Percentiles rank a stretch among this genome's conserved stretches.
Evolutionary conservation across 1,140 invertebrate genomes (phyloP).

Genomic region (Hormaphis cornu): DNA sequence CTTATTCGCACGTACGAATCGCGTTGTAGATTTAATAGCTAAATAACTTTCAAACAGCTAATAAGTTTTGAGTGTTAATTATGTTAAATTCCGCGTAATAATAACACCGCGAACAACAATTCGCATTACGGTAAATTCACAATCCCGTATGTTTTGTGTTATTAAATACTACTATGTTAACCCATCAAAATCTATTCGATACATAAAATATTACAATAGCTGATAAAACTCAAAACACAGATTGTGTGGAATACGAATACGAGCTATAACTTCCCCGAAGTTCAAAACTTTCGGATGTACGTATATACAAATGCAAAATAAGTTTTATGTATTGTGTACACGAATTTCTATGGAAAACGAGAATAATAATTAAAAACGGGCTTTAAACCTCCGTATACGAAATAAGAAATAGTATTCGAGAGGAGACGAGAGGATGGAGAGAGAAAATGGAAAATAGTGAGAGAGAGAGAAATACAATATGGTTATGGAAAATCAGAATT

Average conservation of each 20-base stretch:
- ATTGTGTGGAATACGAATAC: background rate
- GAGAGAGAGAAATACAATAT: no score
- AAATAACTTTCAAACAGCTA: background rate
- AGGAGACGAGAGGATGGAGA: no score
- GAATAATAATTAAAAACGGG: background rate
- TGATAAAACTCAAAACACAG: background rate
- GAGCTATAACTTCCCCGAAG: background rate
- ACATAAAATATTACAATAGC: background rate
- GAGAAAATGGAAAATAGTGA: background rate
- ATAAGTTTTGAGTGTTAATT: background rate
- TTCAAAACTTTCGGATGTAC: background rate
- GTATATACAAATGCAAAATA: background rate
- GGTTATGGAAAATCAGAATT: conserved; percentile 6
- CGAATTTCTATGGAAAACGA: background rate
- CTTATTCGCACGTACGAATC: no score
- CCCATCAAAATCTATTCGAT: background rate
- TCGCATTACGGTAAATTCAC: no score
- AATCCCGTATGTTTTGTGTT: background rate
- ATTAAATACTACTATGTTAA: background rate
- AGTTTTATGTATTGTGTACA: background rate
- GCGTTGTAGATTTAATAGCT: no score
- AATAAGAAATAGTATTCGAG: background rate
- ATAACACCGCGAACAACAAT: background rate
- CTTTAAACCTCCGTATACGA: background rate
- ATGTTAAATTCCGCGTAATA: background rate